Conservation (phyloP, 2,888 invertebrate species). For the Brachypterus glaber region DNA sequence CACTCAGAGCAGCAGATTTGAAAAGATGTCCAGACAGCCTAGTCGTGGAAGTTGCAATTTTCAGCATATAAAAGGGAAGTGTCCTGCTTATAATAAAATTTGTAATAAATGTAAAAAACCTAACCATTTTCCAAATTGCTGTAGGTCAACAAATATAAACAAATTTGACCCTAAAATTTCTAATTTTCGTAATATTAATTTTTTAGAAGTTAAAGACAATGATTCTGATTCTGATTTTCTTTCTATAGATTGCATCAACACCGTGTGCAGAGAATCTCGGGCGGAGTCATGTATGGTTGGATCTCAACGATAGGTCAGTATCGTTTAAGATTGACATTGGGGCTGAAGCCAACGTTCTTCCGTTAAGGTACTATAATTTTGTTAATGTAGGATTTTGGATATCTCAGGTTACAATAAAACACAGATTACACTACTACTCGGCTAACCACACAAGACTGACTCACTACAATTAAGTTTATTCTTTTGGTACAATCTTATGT, state of each 20-base stretch:
- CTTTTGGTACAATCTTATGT: too few species aligned
- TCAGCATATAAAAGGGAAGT: constrained; percentile 7
- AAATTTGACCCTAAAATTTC: too few species aligned
- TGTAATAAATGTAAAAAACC: constrained; percentile 13
- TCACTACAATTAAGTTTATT: too few species aligned
- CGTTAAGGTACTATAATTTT: too few species aligned
- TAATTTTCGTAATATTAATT: neutral
- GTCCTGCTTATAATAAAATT: constrained; percentile 15
- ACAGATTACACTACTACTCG: too few species aligned
- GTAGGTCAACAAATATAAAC: neutral
- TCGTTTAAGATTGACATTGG: constrained; percentile 15
- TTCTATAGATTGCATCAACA: constrained; percentile 2
- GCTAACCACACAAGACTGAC: too few species aligned
- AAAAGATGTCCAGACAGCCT: too few species aligned
- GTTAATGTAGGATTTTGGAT: too few species aligned
- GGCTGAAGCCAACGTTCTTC: constrained; percentile 12
- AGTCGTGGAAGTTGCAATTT: constrained; percentile 2
- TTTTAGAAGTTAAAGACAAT: neutral
- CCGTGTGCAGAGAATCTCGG: constrained; percentile 7
- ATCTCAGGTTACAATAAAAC: too few species aligned
- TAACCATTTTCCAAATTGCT: constrained; percentile 17
- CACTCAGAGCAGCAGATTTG: neutral
- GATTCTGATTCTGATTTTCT: constrained; percentile 6
- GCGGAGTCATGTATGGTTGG: neutral
- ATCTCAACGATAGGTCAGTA: neutral